A percentile compares a stretch with the other conserved stretches of the same genome.
Conservation (phyloP, 1,140 invertebrate species). For the Wiebesia pumilae region DNA sequence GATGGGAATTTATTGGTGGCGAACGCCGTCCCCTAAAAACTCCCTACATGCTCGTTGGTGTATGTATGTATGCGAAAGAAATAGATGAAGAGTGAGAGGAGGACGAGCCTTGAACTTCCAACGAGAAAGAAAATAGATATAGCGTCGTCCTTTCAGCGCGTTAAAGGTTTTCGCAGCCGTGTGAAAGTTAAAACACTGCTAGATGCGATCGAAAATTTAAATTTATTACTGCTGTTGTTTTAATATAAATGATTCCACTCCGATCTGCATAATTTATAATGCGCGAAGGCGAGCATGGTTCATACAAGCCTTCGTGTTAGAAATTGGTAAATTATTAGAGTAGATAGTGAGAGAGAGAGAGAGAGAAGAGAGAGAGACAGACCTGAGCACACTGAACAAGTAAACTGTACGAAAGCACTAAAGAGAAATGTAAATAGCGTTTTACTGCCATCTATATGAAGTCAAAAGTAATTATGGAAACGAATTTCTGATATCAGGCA, state of each 20-base stretch:
- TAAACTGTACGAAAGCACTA: constrained; percentile 27
- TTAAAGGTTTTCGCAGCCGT: constrained; percentile 1
- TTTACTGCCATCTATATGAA: constrained; percentile 36
- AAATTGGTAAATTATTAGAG: constrained; percentile 53
- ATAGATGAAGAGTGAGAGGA: not conserved
- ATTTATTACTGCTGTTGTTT: constrained; percentile 44
- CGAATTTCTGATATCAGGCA: constrained; percentile 39
- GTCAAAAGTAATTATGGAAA: constrained; percentile 45
- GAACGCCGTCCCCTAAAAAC: constrained; percentile 54
- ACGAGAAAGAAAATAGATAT: constrained; percentile 41
- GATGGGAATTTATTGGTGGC: constrained; percentile 72
- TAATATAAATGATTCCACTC: constrained; percentile 47
- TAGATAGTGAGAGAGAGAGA: constrained; percentile 33
- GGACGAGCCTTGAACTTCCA: constrained; percentile 9
- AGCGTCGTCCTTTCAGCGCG: not conserved
- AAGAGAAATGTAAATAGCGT: constrained; percentile 52
- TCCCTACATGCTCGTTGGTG: constrained; percentile 49
- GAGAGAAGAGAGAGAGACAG: not conserved
- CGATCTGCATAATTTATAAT: constrained; percentile 53
- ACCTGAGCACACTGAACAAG: constrained; percentile 4
- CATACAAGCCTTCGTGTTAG: constrained; percentile 8
- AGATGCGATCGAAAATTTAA: constrained; percentile 44
- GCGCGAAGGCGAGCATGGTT: not conserved
- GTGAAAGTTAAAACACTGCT: constrained; percentile 11
- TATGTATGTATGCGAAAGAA: constrained; percentile 15